Percentiles rank a stretch among this genome's conserved stretches.
Evolutionary conservation across 1,140 invertebrate genomes (phyloP).

Genomic region (Drosophila saltans): DNA sequence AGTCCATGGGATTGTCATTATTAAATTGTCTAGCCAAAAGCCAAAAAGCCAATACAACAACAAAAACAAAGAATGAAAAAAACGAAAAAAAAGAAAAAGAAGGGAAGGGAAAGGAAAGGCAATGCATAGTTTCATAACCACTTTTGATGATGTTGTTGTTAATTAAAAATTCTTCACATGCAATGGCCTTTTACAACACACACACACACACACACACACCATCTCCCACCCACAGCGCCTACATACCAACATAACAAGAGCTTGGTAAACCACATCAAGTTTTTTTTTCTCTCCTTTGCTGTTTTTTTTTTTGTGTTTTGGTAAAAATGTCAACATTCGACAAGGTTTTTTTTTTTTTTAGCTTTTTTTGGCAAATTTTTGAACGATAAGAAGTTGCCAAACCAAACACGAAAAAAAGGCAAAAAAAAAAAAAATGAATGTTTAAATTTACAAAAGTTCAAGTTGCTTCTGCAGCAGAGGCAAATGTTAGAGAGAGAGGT

Average conservation of each 20-base stretch:
- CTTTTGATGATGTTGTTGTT: conserved; percentile 14
- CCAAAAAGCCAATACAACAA: neutral
- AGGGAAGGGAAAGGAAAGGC: too few relatives aligned
- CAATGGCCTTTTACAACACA: neutral
- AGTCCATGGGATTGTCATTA: conserved; percentile 7
- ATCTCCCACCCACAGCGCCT: neutral
- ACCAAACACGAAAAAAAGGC: conserved; percentile 61
- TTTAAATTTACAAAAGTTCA: conserved; percentile 54
- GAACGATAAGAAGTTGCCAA: conserved; percentile 29
- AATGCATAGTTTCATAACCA: conserved; percentile 11
- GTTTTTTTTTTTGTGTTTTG: conserved; percentile 1
- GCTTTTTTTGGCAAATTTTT: conserved; percentile 62
- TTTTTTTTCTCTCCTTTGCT: neutral
- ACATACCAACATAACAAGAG: neutral
- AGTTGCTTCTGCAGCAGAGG: conserved; percentile 39
- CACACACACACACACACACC: conserved; percentile 13
- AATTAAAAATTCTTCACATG: conserved; percentile 23
- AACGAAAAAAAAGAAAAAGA: too few relatives aligned
- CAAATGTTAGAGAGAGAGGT: conserved; percentile 30
- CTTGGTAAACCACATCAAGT: conserved; percentile 16
- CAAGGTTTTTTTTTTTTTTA: conserved; percentile 26
- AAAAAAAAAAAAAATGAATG: conserved; percentile 27
- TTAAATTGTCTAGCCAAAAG: conserved; percentile 8
- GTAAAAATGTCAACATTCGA: conserved; percentile 72
- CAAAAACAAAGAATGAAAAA: neutral